Percentiles rank a stretch among this genome's conserved stretches.
Conservation (phyloP, 1,140 invertebrate genomes). For the Holotrichia oblita region DNA sequence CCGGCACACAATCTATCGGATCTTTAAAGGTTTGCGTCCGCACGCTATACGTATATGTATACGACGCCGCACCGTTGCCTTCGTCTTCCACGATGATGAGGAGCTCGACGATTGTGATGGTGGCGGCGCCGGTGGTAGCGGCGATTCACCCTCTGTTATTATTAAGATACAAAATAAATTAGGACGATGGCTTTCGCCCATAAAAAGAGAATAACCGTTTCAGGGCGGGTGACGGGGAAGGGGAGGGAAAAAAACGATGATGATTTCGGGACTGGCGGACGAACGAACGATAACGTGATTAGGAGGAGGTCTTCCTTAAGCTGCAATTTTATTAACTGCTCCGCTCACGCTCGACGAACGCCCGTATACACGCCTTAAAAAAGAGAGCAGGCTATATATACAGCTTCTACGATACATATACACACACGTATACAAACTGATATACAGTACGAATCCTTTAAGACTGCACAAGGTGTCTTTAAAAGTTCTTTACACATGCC, state of each 20-base stretch:
- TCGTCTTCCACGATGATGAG: neutral
- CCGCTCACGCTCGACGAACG: neutral
- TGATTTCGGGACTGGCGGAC: neutral
- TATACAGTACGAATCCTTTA: too few relatives aligned
- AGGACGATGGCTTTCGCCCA: slow-evolving; percentile 42
- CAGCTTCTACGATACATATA: too few relatives aligned
- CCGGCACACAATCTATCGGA: slow-evolving; percentile 11
- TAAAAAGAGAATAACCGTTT: slow-evolving; percentile 43
- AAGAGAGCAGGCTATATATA: neutral
- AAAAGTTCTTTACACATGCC: too few relatives aligned
- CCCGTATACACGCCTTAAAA: neutral
- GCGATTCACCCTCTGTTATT: neutral
- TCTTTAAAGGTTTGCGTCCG: slow-evolving; percentile 32
- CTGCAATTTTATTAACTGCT: slow-evolving; percentile 43
- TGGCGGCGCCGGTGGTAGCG: neutral
- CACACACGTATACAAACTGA: too few relatives aligned
- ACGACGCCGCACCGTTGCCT: neutral
- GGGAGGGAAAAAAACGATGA: neutral
- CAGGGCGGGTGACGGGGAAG: neutral
- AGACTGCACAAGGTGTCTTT: too few relatives aligned
- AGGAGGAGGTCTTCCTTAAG: slow-evolving; percentile 40
- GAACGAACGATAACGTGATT: slow-evolving; percentile 44
- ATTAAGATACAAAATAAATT: slow-evolving; percentile 45
- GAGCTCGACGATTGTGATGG: neutral
- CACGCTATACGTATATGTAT: neutral